Base-by-base conservation (phyloP, 2,113 vertebrate species). In the Paracanthobrama guichenoti region DNA sequence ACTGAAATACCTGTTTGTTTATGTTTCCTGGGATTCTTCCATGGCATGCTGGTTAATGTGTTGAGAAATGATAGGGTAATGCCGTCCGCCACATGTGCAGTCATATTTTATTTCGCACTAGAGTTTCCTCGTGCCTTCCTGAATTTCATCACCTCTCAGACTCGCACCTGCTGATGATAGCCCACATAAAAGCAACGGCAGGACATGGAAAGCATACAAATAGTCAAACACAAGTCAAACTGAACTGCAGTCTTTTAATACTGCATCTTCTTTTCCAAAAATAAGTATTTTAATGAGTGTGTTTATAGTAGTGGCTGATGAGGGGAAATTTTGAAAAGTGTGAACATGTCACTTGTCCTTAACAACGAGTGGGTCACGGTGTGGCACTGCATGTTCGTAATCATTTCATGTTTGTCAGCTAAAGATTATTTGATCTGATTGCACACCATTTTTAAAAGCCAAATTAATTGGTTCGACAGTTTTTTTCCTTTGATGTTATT, bases 21-120 rank as follows among this genome's bases (percentile, higher is more conserved):
- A 55, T 50, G 42, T 89, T 84, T 87, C 79, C 81, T 86, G 73
- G 85, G 83, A 50, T 69, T 31, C 39, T 81, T 77, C 79, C 79
- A 72, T 59, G 85, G 69, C 85, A 79, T 59, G 55, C 74, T 87
- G 88, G 89, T 84, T 87, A 87, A 90, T 89, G 87, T 82, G 57
- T 82, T 60, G 67, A 64, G 50, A 75, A 80, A 75, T 67, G 82
- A 77, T 79, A 82, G 69, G 87, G 69, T 83, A 82, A 75, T 60
- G 60, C 75, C 22, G 64, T 82, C 69, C 5, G 14, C 74, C 74
- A 86, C 85, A 85, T 78, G 79, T 79, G 66, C 71, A 79, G 75
- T 84, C 72, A 4, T 82, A 77, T 78, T 83, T 83, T 50, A 75
- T 71, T 84, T 53, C 26, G 59, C 60, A 24, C 20, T 35, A 13